Conservation (phyloP, 1,140 invertebrate genomes). For the Eumeta japonica region DNA sequence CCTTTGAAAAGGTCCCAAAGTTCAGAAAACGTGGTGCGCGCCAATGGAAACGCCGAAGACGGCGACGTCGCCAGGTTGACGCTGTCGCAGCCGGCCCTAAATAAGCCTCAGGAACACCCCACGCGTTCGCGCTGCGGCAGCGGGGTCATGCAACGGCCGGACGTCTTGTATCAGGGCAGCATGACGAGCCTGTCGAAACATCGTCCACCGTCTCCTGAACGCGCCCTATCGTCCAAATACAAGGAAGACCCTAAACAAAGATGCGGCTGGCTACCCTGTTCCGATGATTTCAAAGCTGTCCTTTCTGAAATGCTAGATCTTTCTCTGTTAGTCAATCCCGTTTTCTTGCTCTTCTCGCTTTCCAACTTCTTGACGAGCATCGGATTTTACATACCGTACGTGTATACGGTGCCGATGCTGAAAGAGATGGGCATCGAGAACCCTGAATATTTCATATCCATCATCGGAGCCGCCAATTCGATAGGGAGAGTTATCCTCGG, state of each 20-base stretch:
- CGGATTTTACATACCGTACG: constrained; percentile 93
- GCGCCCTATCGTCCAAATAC: constrained; percentile 21
- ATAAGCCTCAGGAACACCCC: constrained; percentile 36
- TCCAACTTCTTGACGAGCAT: constrained; percentile 96
- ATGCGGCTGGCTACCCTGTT: constrained; percentile 61
- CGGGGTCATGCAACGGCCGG: constrained; percentile 80
- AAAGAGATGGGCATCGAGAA: constrained; percentile 59
- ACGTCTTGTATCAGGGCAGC: constrained; percentile 85
- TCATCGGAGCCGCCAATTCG: constrained; percentile 85
- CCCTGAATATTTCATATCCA: constrained; percentile 67
- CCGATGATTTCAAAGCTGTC: constrained; percentile 64
- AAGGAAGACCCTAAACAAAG: constrained; percentile 23
- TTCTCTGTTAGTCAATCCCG: constrained; percentile 75
- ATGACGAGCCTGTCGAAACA: constrained; percentile 57
- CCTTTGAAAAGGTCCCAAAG: constrained; percentile 56
- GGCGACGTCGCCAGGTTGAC: constrained; percentile 58
- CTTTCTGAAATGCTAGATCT: constrained; percentile 84
- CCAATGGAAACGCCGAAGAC: constrained; percentile 42
- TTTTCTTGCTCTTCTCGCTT: constrained; percentile 87
- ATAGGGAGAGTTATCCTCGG: constrained; percentile 84
- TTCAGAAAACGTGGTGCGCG: constrained; percentile 48
- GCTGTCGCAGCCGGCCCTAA: constrained; percentile 65
- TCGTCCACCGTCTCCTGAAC: constrained; percentile 43
- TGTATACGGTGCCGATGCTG: constrained; percentile 75
- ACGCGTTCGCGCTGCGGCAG: constrained; percentile 54